A percentile compares a stretch with the other conserved stretches of the same genome.
Evolutionary conservation across 2,888 invertebrate genomes (phyloP).

Genomic region (Strigamia transsilvanica): DNA sequence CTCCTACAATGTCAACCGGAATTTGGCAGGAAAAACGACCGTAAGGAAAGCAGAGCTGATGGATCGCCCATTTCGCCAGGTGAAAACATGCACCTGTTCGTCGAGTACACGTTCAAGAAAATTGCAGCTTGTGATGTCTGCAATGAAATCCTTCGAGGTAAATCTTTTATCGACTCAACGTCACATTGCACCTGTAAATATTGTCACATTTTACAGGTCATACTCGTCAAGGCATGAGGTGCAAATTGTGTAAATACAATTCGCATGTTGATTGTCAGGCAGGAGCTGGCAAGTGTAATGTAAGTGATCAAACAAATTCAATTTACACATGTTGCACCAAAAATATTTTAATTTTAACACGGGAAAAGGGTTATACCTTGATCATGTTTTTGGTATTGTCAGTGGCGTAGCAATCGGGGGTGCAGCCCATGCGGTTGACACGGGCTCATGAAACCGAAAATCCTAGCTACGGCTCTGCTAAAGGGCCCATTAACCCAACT

Average conservation of each 20-base stretch:
- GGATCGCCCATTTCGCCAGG: background rate
- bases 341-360: too few relatives aligned
- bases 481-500: too few relatives aligned
- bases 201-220: slow-evolving; percentile 72
- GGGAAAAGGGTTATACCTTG: too few relatives aligned
- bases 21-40: slow-evolving; percentile 43
- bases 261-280: slow-evolving; percentile 84
- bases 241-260: slow-evolving; percentile 89
- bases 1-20: background rate
- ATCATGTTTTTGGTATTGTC: too few relatives aligned
- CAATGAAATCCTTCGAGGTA: slow-evolving; percentile 89
- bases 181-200: background rate
- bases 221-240: slow-evolving; percentile 87
- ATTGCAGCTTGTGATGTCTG: slow-evolving; percentile 94
- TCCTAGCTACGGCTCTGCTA: too few relatives aligned
- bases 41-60: slow-evolving; percentile 1
- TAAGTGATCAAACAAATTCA: slow-evolving; percentile 54
- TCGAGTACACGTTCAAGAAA: slow-evolving; percentile 94
- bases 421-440: too few relatives aligned
- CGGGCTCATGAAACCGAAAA: too few relatives aligned
- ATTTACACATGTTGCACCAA: background rate
- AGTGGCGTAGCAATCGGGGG: too few relatives aligned
- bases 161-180: slow-evolving; percentile 58
- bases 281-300: slow-evolving; percentile 80
- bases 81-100: slow-evolving; percentile 83